These are phyloP conservation scores for Brevipalpus yothersi DNA, from an alignment of 1,140 invertebrate genomes.

Conservation along the genomic window DNA sequence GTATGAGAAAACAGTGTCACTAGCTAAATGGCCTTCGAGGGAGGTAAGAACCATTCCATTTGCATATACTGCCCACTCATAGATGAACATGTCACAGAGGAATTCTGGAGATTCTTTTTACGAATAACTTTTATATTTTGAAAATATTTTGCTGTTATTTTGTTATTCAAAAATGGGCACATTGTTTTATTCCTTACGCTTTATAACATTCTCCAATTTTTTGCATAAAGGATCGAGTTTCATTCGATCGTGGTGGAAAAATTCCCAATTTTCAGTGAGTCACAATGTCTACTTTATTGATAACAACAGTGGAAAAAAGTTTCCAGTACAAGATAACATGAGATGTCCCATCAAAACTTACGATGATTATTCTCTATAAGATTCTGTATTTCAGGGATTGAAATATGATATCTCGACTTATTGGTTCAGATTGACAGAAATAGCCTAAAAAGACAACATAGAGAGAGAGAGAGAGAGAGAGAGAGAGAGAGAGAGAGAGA, in stretches of 20 bases:
- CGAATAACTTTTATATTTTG: background rate
- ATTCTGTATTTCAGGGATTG: no score
- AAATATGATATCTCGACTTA: no score
- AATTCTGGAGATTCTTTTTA: background rate
- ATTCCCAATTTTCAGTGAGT: conserved; percentile 5
- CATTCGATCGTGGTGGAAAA: conserved; percentile 9
- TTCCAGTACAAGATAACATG: no score
- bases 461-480: no score
- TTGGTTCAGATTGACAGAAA: no score
- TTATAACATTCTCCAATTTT: background rate
- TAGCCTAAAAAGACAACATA: no score
- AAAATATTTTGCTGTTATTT: background rate
- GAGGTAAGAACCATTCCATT: conserved; percentile 1
- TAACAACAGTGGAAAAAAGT: no score
- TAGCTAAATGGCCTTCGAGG: conserved; percentile 11
- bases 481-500: no score
- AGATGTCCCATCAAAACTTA: no score
- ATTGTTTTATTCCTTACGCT: background rate
- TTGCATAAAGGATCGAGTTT: conserved; percentile 5
- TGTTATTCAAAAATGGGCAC: background rate
- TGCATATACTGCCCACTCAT: background rate
- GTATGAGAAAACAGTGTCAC: conserved; percentile 11
- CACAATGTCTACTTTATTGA: background rate
- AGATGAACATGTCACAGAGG: background rate
- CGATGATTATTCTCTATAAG: no score